Evolutionary conservation across 1,140 invertebrate genomes (phyloP), one percentile per base, ranked within the genome.

Genomic region (Solen grandis): DNA sequence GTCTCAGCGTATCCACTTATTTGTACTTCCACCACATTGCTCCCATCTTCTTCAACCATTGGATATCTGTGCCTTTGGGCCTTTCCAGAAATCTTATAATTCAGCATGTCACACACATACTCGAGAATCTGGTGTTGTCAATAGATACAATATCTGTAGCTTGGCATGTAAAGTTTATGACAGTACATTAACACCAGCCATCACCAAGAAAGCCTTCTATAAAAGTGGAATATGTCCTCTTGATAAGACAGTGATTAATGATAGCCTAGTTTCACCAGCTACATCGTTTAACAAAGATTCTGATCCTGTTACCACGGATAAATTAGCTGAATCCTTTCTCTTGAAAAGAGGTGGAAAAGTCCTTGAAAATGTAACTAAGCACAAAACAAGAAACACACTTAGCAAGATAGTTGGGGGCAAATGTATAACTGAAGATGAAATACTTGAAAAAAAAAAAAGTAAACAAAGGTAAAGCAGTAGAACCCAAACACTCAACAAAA

Each of bases 151-250:
- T 27, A 36, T 84, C 1, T 84, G 63, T 69, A 29, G 16, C 36
- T 3, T 84, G 3, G 76, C 57, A 0, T 80, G 63, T 41, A 79
- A 80, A 50, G 72, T 55, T 13, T 84, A 84, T 33, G 35, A 29
- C n/a, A 69, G 27, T 74, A 65, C 78, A 14, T 35, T 81, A 54
- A 70, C 55, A 55, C 2, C 73, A 41, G 69, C 33, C 57, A 78
- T 77, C 38, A 25, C 78, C n/a, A 62, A 60, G 50, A 62, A 57
- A 50, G 68, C 68, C 0, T 84, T 84, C 38, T 57, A 57, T 5
- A 77, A 78, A 68, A 60, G 33, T 41, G 79, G 79, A 46, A 82
- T 82, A 8, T 60, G 38, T 46, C 78, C 78, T 5, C 60, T 75
- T 22, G 46, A 83, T 35, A 29, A 36, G 10, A 57, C 29, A 35